These are phyloP conservation scores for Leptinotarsa undecemlineata DNA, from an alignment of 1,140 invertebrate genomes.

Conservation along the genomic window DNA sequence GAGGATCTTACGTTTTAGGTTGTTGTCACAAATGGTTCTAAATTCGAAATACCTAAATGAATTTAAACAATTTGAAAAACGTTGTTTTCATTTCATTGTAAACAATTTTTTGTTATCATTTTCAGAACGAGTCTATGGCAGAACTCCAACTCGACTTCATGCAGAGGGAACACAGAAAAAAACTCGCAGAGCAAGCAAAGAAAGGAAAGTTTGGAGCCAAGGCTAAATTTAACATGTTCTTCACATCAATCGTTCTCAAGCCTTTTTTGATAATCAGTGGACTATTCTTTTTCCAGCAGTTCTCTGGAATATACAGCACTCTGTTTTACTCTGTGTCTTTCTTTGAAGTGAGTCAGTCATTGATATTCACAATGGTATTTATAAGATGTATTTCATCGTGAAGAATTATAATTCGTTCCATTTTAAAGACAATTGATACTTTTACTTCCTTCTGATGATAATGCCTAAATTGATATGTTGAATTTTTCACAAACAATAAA, in stretches of 20 bases:
- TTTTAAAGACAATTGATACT: no score
- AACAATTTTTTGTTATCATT: not conserved
- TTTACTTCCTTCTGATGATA: no score
- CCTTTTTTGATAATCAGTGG: conserved; percentile 61
- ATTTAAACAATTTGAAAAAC: not conserved
- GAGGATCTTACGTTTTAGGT: no score
- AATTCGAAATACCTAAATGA: no score
- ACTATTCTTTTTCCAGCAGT: conserved; percentile 66
- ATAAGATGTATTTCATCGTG: no score
- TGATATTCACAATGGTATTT: no score
- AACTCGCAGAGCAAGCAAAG: conserved; percentile 46
- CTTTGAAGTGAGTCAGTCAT: conserved; percentile 55
- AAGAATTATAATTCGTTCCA: no score
- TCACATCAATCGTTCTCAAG: conserved; percentile 64
- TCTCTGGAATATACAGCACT: conserved; percentile 68
- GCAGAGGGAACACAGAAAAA: conserved; percentile 55
- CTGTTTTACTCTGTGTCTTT: conserved; percentile 71
- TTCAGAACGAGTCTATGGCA: conserved; percentile 41
- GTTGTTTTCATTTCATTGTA: not conserved
- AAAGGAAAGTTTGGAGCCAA: conserved; percentile 43
- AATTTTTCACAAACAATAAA: no score
- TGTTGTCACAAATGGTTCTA: no score
- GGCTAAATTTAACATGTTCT: conserved; percentile 50
- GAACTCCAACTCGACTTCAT: conserved; percentile 55
- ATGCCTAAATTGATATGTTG: no score